Conservation (phyloP, 2,888 invertebrate genomes). For the Altica lythri region DNA sequence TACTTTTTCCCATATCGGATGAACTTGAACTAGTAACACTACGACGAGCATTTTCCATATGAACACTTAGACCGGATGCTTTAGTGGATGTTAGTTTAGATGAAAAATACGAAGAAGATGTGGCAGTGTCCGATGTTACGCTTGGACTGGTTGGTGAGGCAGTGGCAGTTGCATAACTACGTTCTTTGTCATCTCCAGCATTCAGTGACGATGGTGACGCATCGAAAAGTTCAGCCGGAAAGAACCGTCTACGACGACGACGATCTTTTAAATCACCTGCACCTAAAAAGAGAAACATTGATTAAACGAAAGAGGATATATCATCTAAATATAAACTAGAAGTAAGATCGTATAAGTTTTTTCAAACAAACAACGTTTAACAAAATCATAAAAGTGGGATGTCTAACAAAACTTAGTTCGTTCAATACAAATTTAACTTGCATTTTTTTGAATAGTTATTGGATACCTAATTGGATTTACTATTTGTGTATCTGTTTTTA, state of each 20-base stretch:
- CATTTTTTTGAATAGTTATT: no score
- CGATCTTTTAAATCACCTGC: slow-evolving; percentile 47
- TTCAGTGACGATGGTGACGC: slow-evolving; percentile 35
- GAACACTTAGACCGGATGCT: slow-evolving; percentile 53
- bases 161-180: slow-evolving; percentile 39
- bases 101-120: slow-evolving; percentile 34
- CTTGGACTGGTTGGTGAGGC: slow-evolving; percentile 36
- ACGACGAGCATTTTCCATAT: slow-evolving; percentile 56
- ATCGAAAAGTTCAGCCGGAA: slow-evolving; percentile 50
- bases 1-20: slow-evolving; percentile 47
- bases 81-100: slow-evolving; percentile 33
- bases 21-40: slow-evolving; percentile 46
- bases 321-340: not conserved
- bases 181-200: slow-evolving; percentile 16
- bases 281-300: no score
- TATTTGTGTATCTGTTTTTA: no score
- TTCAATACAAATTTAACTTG: no score
- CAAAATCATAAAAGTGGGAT: no score
- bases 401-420: no score
- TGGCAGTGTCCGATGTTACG: slow-evolving; percentile 45
- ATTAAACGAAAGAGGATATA: not conserved
- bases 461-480: no score
- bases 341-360: not conserved
- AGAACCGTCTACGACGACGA: slow-evolving; percentile 50
- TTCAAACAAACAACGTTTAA: no score